Evolutionary conservation across 1,140 invertebrate species (phyloP).

Genomic region (Drosophila erecta): DNA sequence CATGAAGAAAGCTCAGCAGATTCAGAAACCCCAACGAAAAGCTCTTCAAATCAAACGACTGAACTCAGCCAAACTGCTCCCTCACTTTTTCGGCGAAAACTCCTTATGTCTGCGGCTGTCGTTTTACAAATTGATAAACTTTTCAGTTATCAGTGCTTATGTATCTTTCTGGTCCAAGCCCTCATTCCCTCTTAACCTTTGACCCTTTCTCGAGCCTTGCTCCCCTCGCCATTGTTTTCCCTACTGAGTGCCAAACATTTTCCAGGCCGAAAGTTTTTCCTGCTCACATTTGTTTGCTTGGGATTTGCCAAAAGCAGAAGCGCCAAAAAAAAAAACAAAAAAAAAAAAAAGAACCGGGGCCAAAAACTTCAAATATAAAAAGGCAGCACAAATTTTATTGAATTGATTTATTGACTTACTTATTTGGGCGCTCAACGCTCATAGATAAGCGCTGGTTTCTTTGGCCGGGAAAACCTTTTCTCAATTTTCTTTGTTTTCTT

Average conservation of each 20-base stretch:
- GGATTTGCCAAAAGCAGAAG: conserved; percentile 62
- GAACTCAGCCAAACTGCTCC: neutral
- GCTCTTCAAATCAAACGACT: conserved; percentile 14
- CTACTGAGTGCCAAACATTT: conserved; percentile 56
- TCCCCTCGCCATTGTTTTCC: conserved; percentile 43
- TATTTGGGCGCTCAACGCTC: conserved; percentile 74
- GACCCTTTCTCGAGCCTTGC: neutral
- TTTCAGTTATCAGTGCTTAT: conserved; percentile 79
- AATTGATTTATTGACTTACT: conserved; percentile 83
- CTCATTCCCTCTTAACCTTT: conserved; percentile 53
- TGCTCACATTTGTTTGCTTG: conserved; percentile 70
- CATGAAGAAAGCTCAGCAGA: conserved; percentile 20
- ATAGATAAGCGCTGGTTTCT: conserved; percentile 59
- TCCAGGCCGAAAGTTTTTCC: conserved; percentile 29
- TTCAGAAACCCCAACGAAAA: conserved; percentile 16
- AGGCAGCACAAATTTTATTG: conserved; percentile 74
- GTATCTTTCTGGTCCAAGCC: conserved; percentile 64
- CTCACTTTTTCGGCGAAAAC: conserved; percentile 5
- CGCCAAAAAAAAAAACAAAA: neutral
- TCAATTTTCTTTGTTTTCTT: conserved; percentile 43
- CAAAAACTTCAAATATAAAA: conserved; percentile 65
- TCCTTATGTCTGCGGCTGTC: conserved; percentile 52
- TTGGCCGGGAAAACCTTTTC: conserved; percentile 51
- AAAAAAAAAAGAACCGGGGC: conserved; percentile 16
- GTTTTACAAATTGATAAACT: conserved; percentile 82